Conservation (phyloP, 2,797 vertebrate species). For the Ctenosaura bakeri region DNA sequence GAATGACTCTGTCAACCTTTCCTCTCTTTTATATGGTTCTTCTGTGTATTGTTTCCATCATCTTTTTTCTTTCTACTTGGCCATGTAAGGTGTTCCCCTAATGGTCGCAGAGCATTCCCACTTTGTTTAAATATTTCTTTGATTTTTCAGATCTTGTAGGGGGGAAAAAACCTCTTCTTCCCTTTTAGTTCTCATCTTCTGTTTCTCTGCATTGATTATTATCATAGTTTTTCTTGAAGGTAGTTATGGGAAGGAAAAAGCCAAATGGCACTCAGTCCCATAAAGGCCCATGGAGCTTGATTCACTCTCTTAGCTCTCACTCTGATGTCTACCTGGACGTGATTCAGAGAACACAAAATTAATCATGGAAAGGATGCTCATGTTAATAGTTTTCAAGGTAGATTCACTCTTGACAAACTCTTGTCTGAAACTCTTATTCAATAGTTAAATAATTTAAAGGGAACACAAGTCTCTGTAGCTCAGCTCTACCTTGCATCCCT, state of each 20-base stretch:
- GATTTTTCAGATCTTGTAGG: too few species aligned
- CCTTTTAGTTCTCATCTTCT: too few species aligned
- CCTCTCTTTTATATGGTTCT: too few species aligned
- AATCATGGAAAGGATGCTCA: not conserved
- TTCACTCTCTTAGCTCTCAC: not conserved
- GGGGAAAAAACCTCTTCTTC: too few species aligned
- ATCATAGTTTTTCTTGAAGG: not conserved
- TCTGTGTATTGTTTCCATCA: too few species aligned
- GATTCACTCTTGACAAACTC: not conserved
- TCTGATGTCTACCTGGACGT: not conserved
- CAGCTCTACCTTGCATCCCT: not conserved
- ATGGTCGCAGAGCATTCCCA: too few species aligned
- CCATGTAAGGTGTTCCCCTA: too few species aligned
- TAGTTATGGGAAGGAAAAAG: not conserved
- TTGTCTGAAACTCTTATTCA: not conserved
- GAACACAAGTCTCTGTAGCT: not conserved
- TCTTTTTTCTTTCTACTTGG: too few species aligned
- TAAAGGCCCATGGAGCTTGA: not conserved
- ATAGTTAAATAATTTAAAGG: not conserved
- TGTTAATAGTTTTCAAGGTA: not conserved
- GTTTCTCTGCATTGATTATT: too few species aligned
- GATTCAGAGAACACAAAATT: not conserved
- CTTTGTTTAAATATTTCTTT: too few species aligned
- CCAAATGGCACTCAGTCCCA: not conserved
- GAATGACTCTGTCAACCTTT: too few species aligned